Evolutionary conservation across 2,888 invertebrate species (phyloP).

Genomic region (Pseudanteris insignis): DNA sequence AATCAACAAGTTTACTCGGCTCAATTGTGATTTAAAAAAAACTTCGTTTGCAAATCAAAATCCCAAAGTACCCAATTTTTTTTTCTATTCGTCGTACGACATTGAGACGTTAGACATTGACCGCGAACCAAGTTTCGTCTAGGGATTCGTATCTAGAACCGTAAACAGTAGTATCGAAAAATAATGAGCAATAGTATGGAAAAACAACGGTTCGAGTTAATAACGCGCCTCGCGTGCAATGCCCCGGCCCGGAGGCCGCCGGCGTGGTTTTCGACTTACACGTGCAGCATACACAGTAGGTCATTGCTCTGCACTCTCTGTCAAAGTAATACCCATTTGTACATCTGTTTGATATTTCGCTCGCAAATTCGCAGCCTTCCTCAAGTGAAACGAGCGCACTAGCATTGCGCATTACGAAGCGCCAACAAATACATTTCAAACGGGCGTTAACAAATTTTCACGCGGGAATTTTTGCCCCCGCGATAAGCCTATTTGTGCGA

Average conservation of each 20-base stretch:
- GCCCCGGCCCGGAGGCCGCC: conserved; percentile 55
- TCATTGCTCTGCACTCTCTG: conserved; percentile 61
- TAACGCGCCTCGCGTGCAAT: conserved; percentile 56
- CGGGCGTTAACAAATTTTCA: too few relatives aligned
- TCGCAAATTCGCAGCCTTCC: conserved; percentile 43
- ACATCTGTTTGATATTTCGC: conserved; percentile 46
- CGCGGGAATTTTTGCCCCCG: too few relatives aligned
- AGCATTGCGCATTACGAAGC: too few relatives aligned
- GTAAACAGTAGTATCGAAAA: conserved; percentile 12
- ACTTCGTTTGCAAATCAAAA: too few relatives aligned
- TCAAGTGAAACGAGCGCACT: too few relatives aligned
- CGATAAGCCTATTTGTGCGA: too few relatives aligned
- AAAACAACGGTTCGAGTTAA: conserved; percentile 34
- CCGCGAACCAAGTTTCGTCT: not conserved
- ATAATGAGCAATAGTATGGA: conserved; percentile 17
- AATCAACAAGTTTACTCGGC: too few relatives aligned
- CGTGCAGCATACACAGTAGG: conserved; percentile 62
- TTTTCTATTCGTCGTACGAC: too few relatives aligned
- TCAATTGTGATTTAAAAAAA: too few relatives aligned
- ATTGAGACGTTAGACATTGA: too few relatives aligned
- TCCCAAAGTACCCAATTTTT: too few relatives aligned
- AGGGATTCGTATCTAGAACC: conserved; percentile 1
- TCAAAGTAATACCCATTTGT: conserved; percentile 54
- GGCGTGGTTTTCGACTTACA: conserved; percentile 59
- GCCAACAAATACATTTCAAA: too few relatives aligned